phyloP scores from a whole-genome alignment of 2,113 vertebrate species.

The Salvelinus alpinus region DNA sequence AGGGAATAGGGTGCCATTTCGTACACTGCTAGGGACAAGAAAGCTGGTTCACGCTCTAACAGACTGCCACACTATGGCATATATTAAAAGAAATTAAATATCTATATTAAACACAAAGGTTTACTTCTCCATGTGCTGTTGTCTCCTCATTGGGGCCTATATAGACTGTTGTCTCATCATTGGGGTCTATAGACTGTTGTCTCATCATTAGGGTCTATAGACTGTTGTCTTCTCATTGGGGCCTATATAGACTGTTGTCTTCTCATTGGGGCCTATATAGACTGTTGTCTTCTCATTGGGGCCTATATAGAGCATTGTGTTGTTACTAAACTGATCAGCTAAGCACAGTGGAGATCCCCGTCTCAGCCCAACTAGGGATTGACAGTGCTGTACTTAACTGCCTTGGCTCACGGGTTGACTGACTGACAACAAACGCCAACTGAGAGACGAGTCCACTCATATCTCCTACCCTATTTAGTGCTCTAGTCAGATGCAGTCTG shows the following conservation, averaged over 20 bases:
- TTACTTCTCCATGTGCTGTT: conserved; percentile 23
- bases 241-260: too few species aligned
- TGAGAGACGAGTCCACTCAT: neutral
- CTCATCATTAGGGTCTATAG: too few species aligned
- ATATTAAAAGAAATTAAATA: conserved; percentile 59
- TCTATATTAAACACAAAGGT: conserved; percentile 44
- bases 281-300: conserved; percentile 31
- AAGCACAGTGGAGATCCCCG: conserved; percentile 43
- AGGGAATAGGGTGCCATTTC: neutral
- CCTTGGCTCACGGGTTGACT: conserved; percentile 60
- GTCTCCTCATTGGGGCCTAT: neutral
- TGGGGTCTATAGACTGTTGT: too few species aligned
- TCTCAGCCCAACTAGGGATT: conserved; percentile 14
- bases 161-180: too few species aligned
- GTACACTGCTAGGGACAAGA: neutral
- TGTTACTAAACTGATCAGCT: conserved; percentile 47
- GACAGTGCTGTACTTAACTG: conserved; percentile 11
- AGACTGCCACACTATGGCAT: conserved; percentile 38
- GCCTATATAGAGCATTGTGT: conserved; percentile 30
- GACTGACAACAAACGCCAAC: conserved; percentile 32
- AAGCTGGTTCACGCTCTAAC: conserved; percentile 9
- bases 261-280: neutral
- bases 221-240: too few species aligned
- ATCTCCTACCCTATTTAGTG: neutral
- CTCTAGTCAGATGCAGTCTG: too few species aligned